A percentile compares a stretch with the other conserved stretches of the same genome.
Evolutionary conservation across 2,113 vertebrate species (phyloP).

Genomic region (Parus major): DNA sequence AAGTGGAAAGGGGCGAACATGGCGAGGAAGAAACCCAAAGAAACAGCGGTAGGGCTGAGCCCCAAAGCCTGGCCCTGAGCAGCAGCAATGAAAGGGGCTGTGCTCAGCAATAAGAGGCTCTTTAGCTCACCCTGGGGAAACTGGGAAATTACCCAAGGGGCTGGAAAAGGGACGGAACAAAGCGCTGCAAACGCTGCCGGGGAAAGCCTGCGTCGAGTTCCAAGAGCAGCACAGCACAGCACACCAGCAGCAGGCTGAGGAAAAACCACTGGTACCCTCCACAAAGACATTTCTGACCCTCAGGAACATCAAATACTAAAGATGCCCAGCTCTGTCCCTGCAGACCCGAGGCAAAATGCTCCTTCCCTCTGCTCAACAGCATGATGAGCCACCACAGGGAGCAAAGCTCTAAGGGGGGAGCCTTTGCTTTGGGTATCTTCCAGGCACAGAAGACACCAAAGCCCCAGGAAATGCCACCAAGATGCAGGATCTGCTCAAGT

Average conservation of each 20-base stretch:
- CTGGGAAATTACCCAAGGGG: neutral
- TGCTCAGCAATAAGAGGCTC: neutral
- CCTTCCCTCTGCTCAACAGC: neutral
- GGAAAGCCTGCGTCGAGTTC: neutral
- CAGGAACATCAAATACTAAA: neutral
- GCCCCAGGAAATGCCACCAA: neutral
- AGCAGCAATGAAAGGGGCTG: neutral
- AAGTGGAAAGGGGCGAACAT: neutral
- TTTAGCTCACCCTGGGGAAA: neutral
- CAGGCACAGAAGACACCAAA: neutral
- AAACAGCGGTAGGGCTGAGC: neutral
- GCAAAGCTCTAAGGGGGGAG: neutral
- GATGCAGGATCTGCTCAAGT: neutral
- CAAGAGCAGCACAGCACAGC: neutral
- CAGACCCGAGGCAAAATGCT: neutral
- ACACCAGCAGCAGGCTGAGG: neutral
- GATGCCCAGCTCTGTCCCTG: neutral
- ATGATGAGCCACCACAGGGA: neutral
- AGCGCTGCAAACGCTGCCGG: rapidly evolving
- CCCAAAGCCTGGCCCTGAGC: neutral
- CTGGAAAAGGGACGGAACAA: neutral
- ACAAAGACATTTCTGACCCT: neutral
- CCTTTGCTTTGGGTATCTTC: neutral
- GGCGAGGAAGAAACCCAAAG: neutral
- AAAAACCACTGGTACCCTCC: neutral